Conservation (phyloP, 37 sponge, comb jelly and placozoan species). For the Dysidea cf. avara region DNA sequence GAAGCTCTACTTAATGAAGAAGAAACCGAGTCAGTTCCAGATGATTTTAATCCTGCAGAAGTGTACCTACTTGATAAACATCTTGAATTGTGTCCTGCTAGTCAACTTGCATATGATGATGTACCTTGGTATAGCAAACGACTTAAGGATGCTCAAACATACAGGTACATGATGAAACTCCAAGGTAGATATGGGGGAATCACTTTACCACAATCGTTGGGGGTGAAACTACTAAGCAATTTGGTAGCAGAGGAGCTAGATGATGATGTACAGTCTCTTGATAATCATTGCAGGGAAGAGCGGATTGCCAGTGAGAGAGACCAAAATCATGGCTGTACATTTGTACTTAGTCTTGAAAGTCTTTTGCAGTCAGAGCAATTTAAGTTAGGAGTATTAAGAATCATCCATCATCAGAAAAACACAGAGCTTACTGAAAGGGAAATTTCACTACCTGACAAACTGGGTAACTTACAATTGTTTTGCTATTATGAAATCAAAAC, state of each 20-base stretch:
- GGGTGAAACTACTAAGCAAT: conserved; percentile 29
- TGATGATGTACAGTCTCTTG: neutral
- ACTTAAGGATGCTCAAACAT: neutral
- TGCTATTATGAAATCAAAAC: conserved; percentile 16
- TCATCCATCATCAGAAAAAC: conserved; percentile 20
- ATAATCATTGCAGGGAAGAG: conserved; percentile 34
- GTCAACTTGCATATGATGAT: conserved; percentile 33
- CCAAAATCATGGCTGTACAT: neutral
- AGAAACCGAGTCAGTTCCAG: neutral
- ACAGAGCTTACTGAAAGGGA: neutral
- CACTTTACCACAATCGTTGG: conserved; percentile 28
- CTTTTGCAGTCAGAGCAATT: conserved; percentile 15
- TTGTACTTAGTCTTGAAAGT: neutral
- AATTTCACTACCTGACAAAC: neutral
- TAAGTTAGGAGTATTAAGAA: conserved; percentile 17
- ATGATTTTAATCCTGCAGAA: neutral
- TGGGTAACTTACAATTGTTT: neutral
- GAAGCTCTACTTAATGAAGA: neutral
- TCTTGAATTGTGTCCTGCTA: conserved; percentile 13
- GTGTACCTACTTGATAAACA: conserved; percentile 18
- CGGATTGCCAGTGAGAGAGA: conserved; percentile 3
- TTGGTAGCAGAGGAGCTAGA: conserved; percentile 39
- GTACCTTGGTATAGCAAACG: conserved; percentile 38
- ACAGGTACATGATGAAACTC: conserved; percentile 6
- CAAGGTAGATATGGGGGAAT: conserved; percentile 15